Base-by-base conservation (phyloP, 2,888 invertebrate genomes). In the Autographa gamma region DNA sequence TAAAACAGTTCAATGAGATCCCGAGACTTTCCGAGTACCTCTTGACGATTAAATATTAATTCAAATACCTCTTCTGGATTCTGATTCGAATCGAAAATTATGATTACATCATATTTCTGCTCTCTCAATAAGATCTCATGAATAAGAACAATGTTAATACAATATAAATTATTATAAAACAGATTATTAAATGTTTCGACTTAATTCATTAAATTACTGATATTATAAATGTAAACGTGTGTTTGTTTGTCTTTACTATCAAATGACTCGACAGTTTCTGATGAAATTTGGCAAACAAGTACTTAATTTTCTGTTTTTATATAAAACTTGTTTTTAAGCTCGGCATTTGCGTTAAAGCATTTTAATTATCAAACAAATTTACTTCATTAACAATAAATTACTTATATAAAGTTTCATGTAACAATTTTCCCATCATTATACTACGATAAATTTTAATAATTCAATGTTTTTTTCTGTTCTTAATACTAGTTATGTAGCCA, bases 1-100 rank as follows among this genome's bases (percentile, higher is more conserved):
- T 48, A 48, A 48, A 48, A 48, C 48, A 48, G 48, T 48, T 48
- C n/a, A 48, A 48, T 48, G 48, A 48, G 48, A 43, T 48, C n/a
- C 48, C 16, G n/a, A 48, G 48, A 48, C n/a, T 14, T 48, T 48
- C 48, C 16, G n/a, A 48, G 48, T 48, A 48, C n/a, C 48, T n/a
- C 16, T 48, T 48, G 48, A n/a, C 48, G 48, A 48, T 48, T 16
- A 48, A 48, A 48, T 48, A 48, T 48, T 48, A 48, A 48, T 48
- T 48, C 48, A n/a, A 48, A 48, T 48, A n/a, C 48, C 48, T n/a
- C 19, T 54, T 5, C 54, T 13, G 19, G 9, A 54, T 54, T 25
- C 54, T 13, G 54, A 19, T 56, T 25, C 4, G 25, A 19, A 56
- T 56, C 19, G 19, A 56, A 56, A 19, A 19, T 56, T 56, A 56